Percentiles rank a stretch among this genome's conserved stretches.
phyloP scores from a whole-genome alignment of 2,888 invertebrate species.

The Oxytorus armatus region DNA sequence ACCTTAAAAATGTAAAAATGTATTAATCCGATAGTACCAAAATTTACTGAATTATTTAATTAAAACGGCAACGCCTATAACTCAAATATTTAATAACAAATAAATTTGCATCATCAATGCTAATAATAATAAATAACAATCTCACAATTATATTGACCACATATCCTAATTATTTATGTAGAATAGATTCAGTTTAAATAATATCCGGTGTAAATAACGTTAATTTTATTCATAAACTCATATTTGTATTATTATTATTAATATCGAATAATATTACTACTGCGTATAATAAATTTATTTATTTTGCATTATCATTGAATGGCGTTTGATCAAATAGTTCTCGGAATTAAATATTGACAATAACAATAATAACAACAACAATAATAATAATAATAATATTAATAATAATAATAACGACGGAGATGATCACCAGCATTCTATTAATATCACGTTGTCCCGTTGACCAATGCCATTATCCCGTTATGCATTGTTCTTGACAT shows the following conservation, averaged over 20 bases:
- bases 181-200: background rate
- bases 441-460: conserved; percentile 25
- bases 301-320: conserved; percentile 3
- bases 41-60: too few relatives aligned
- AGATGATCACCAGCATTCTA: conserved; percentile 2
- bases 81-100: too few relatives aligned
- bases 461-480: conserved; percentile 11
- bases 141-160: too few relatives aligned
- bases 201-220: background rate
- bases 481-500: conserved; percentile 28
- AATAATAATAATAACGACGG: conserved; percentile 32
- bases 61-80: too few relatives aligned
- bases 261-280: background rate
- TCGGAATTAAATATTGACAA: background rate
- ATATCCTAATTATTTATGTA: too few relatives aligned
- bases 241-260: background rate
- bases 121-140: too few relatives aligned
- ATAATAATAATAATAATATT: conserved; percentile 21
- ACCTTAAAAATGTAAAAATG: too few relatives aligned
- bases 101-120: too few relatives aligned
- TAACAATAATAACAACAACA: conserved; percentile 8
- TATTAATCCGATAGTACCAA: too few relatives aligned
- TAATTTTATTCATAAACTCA: background rate
- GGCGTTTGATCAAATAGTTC: background rate
- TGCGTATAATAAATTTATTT: background rate